Evolutionary conservation across 2,113 vertebrate species (phyloP), one percentile per base, ranked within the genome.

Genomic region (Catharus bicknelli): DNA sequence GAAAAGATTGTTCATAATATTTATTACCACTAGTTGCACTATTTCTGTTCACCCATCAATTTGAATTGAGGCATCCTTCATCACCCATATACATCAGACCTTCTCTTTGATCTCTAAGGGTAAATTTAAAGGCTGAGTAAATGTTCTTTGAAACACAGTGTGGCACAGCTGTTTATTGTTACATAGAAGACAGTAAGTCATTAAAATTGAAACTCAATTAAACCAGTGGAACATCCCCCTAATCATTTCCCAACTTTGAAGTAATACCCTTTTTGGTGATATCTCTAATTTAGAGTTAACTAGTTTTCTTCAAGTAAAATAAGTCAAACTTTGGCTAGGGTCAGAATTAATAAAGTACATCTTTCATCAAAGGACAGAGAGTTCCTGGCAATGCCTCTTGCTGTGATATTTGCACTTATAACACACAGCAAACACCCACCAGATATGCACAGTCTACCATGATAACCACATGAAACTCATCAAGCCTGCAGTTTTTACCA

Each of bases 131-230:
- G 68, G 81, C 70, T 95, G 81, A 88, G 55, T 90, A 95, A 86
- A 83, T 61, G 53, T 51, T 90, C 88, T 95, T 63, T 96, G 95
- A 96, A 95, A 97, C 58, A 97, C 58, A 43, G n/a, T 87, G 85
- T n/a, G 76, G 55, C 63, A 94, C 68, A 90, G 94, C 92, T 95
- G 91, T 72, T 91, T 94, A 96, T 80, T 87, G 87, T 92, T 96
- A 96, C 45, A 83, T 0, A 67, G 73, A 96, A 96, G 86, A 94
- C 72, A 94, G 83, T 67, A 77, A 87, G 73, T 89, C 77, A 94
- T 95, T 95, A 97, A 91, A 90, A 95, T 30, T 69, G 85, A 93
- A 94, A 87, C 78, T 95, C 59, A 6, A 45, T 95, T 95, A 95
- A 94, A 86, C 93, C 38, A 94, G 79, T 75, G 81, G 88, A 96